These are phyloP conservation scores for Erebia epiphron DNA, from an alignment of 2,888 invertebrate species.

Conservation along the genomic window DNA sequence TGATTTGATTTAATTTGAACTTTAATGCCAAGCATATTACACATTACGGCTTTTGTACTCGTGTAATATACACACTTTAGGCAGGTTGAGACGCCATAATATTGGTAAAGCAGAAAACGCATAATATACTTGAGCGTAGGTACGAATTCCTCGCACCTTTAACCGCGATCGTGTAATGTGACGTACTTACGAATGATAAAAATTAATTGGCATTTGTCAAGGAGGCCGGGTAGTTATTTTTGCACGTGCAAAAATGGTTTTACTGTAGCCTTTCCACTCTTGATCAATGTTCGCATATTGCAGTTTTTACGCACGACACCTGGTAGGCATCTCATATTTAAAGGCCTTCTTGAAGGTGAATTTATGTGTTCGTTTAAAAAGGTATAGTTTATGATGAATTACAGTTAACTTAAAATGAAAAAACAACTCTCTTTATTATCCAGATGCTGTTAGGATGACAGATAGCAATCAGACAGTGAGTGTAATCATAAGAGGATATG, in stretches of 20 bases:
- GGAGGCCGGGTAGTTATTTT: constrained; percentile 41
- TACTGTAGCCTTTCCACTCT: constrained; percentile 9
- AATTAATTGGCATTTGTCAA: constrained; percentile 46
- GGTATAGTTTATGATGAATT: constrained; percentile 17
- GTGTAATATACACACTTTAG: neutral
- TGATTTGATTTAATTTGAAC: too few relatives aligned
- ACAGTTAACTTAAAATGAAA: constrained; percentile 6
- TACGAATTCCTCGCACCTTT: constrained; percentile 31
- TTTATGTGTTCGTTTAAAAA: constrained; percentile 37
- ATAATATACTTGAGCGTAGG: constrained; percentile 23
- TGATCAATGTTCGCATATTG: constrained; percentile 38
- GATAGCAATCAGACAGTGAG: too few relatives aligned
- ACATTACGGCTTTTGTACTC: too few relatives aligned
- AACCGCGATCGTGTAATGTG: constrained; percentile 28
- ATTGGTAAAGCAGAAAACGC: constrained; percentile 16
- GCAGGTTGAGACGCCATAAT: neutral
- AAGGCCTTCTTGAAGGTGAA: constrained; percentile 26
- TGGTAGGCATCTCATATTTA: constrained; percentile 34
- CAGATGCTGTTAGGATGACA: too few relatives aligned
- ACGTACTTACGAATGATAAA: constrained; percentile 40
- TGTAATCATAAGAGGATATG: too few relatives aligned
- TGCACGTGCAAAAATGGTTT: constrained; percentile 35
- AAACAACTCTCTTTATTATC: neutral
- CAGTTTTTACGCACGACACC: constrained; percentile 35
- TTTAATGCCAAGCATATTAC: too few relatives aligned